Evolutionary conservation across 2,113 vertebrate genomes (phyloP).

Genomic region (Oophaga pumilio): DNA sequence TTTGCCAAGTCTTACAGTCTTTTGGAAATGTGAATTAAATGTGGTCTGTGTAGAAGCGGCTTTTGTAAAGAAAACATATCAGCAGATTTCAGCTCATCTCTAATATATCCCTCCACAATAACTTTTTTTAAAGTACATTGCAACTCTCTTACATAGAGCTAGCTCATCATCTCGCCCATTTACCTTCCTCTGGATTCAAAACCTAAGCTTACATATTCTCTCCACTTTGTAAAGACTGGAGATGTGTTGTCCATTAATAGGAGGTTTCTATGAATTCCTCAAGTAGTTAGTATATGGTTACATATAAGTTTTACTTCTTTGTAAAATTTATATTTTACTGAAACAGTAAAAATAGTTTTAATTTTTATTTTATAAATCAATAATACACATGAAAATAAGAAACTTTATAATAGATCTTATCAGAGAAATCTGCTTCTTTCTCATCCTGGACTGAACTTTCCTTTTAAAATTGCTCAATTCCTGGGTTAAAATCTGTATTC

Average conservation of each 20-base stretch:
- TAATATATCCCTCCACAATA: background rate
- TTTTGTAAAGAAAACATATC: background rate
- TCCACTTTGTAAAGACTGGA: background rate
- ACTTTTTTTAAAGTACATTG: background rate
- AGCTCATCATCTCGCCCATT: background rate
- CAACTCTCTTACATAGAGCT: background rate
- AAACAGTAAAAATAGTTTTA: too few relatives aligned
- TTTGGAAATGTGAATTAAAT: conserved; percentile 1
- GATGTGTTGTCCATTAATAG: background rate
- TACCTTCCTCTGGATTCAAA: background rate
- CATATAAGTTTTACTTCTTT: too few relatives aligned
- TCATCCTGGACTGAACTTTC: too few relatives aligned
- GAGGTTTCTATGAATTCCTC: too few relatives aligned
- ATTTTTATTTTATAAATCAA: too few relatives aligned
- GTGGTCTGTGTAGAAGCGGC: background rate
- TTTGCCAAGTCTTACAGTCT: background rate
- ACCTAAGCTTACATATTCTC: background rate
- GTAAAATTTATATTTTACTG: too few relatives aligned
- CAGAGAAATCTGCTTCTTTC: too few relatives aligned
- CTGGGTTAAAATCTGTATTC: too few relatives aligned
- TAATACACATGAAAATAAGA: too few relatives aligned
- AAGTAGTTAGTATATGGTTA: too few relatives aligned
- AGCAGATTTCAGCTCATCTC: background rate
- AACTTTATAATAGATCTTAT: too few relatives aligned
- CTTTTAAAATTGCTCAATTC: too few relatives aligned